These are phyloP conservation scores for Endotricha flammealis DNA, from an alignment of 2,888 invertebrate genomes.

Conservation along the genomic window DNA sequence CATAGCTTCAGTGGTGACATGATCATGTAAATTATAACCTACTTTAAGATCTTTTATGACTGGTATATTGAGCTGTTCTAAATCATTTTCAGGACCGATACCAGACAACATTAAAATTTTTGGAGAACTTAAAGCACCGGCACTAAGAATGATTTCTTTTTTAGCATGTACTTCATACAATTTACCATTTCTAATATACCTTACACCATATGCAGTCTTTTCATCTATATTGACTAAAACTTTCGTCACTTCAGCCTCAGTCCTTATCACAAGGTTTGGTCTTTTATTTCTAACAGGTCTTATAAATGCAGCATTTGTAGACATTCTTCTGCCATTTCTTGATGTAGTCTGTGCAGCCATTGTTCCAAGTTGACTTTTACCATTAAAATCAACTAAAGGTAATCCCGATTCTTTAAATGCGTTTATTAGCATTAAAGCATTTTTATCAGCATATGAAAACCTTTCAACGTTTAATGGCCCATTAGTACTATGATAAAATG, in stretches of 20 bases:
- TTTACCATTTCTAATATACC: conserved; percentile 37
- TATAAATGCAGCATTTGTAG: conserved; percentile 81
- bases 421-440: conserved; percentile 69
- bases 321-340: conserved; percentile 75
- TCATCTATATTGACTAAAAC: conserved; percentile 68
- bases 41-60: conserved; percentile 81
- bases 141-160: conserved; percentile 80
- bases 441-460: conserved; percentile 78
- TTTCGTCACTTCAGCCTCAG: conserved; percentile 72
- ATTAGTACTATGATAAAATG: conserved; percentile 71
- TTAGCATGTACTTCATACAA: conserved; percentile 42
- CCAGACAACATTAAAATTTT: conserved; percentile 81
- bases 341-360: conserved; percentile 80
- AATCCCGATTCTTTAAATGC: conserved; percentile 80
- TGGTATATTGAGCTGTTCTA: conserved; percentile 61
- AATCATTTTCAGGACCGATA: conserved; percentile 76
- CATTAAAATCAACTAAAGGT: conserved; percentile 76
- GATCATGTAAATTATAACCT: conserved; percentile 86
- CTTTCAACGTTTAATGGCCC: conserved; percentile 81
- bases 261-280: conserved; percentile 65
- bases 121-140: conserved; percentile 79
- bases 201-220: conserved; percentile 44
- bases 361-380: conserved; percentile 75
- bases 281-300: conserved; percentile 75
- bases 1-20: conserved; percentile 75